Evolutionary conservation across 2,113 vertebrate species (phyloP), one percentile per base, ranked within the genome.

Genomic region (Seriola rivoliana): DNA sequence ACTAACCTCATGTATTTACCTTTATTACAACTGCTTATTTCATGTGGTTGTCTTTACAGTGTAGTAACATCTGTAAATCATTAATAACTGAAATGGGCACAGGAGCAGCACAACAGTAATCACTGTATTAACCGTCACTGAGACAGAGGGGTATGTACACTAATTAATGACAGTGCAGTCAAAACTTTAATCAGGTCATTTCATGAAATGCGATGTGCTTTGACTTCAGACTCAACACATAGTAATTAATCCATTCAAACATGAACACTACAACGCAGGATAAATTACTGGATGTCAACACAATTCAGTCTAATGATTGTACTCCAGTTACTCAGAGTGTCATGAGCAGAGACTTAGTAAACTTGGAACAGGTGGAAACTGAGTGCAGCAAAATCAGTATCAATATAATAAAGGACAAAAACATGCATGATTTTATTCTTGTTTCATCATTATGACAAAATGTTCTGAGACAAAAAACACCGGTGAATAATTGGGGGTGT

Each of bases 391-490:
- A 73, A 74, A 69, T 75, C 57, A 44, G 54, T 14, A 86, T 60
- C 25, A 78, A 70, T 44, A 14, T 74, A 68, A 84, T 58, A 71
- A 75, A 75, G 40, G 55, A 75, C 66, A 80, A 58, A 58, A 67
- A 70, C 14, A 60, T 65, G 64, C 36, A 87, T 4, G 25, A 71
- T 59, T 88, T 82, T 79, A 90, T 89, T 83, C 29, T 54, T 64
- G 12, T 80, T 85, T 78, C 58, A 80, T 70, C 64, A 77, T 78
- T 29, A 40, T 36, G 58, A 78, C 19, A 48, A 64, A 40, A 68
- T 1, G 2, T 59, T 59, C 21, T 17, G 10, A 69, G 75, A 69
- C 34, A 58, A 82, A 60, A 69, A 74, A 52, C 34, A 65, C 10
- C n/a, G 46, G 17, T 34, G 25, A 44, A 48, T 38, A 23, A 21